Percentiles rank a stretch among this genome's conserved stretches.
These are phyloP conservation scores for Eulimnadia texana DNA, from an alignment of 1,140 invertebrate species.

Conservation along the genomic window DNA sequence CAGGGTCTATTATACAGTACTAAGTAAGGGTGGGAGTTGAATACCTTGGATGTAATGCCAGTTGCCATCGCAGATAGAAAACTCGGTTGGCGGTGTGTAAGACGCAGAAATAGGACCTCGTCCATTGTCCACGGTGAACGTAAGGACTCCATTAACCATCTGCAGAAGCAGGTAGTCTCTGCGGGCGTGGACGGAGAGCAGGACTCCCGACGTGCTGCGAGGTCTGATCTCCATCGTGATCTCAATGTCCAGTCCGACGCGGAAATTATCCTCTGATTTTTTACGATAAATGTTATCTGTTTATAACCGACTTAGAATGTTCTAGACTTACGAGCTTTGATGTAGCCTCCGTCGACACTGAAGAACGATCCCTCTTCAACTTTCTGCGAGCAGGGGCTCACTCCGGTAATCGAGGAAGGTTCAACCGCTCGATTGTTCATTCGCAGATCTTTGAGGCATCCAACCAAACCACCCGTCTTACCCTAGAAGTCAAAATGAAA, in stretches of 20 bases:
- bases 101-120: constrained; percentile 57
- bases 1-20: no score
- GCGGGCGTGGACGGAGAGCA: constrained; percentile 60
- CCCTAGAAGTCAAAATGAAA: no score
- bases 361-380: constrained; percentile 84
- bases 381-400: constrained; percentile 62
- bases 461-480: constrained; percentile 53
- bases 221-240: constrained; percentile 80
- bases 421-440: constrained; percentile 49
- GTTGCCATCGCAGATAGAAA: constrained; percentile 75
- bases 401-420: constrained; percentile 38
- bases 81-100: constrained; percentile 50
- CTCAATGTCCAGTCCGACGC: constrained; percentile 57
- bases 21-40: background rate
- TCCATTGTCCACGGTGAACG: constrained; percentile 71
- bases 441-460: constrained; percentile 66
- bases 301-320: background rate
- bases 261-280: constrained; percentile 47
- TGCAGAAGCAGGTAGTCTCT: constrained; percentile 73
- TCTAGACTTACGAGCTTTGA: constrained; percentile 40
- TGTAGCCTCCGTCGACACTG: constrained; percentile 50
- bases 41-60: constrained; percentile 82
- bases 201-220: constrained; percentile 54
- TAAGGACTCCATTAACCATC: constrained; percentile 63
- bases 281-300: constrained; percentile 7